Evolutionary conservation across 2,888 invertebrate species (phyloP).

Genomic region (Callyntrura sp.): DNA sequence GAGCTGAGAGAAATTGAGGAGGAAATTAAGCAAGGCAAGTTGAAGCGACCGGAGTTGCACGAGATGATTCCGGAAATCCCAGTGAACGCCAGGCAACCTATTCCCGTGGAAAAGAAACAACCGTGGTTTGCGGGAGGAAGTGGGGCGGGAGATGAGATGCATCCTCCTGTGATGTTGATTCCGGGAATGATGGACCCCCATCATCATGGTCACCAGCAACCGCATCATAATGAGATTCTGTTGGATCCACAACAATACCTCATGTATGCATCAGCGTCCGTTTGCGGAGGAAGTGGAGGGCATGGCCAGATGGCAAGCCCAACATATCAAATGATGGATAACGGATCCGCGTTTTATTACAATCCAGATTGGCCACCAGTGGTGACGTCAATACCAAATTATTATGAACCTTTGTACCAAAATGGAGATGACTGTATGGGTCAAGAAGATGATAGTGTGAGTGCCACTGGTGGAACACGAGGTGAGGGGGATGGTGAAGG

Average conservation of each 20-base stretch:
- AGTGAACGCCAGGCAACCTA: conserved; percentile 88
- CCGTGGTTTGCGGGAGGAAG: conserved; percentile 86
- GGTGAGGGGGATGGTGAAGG: conserved; percentile 67
- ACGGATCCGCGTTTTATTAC: conserved; percentile 79
- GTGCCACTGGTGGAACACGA: conserved; percentile 38
- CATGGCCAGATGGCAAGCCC: conserved; percentile 50
- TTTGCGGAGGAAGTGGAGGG: conserved; percentile 11
- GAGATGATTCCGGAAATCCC: conserved; percentile 84
- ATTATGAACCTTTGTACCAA: conserved; percentile 82
- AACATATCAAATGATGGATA: conserved; percentile 54
- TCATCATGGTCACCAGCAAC: neutral
- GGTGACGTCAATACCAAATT: conserved; percentile 61
- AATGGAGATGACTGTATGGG: conserved; percentile 71
- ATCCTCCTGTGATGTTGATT: conserved; percentile 79
- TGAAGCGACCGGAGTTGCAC: conserved; percentile 85
- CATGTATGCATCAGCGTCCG: conserved; percentile 74
- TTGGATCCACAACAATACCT: conserved; percentile 82
- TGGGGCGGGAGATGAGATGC: conserved; percentile 39
- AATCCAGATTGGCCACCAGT: conserved; percentile 79
- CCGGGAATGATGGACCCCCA: conserved; percentile 66
- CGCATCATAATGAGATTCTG: conserved; percentile 72
- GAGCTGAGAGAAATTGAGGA: conserved; percentile 93
- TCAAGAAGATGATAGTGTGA: conserved; percentile 58
- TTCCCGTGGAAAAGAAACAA: conserved; percentile 90
- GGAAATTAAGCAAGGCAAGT: conserved; percentile 94